Conservation (phyloP, 1,140 invertebrate genomes). For the Globodera rostochiensis region DNA sequence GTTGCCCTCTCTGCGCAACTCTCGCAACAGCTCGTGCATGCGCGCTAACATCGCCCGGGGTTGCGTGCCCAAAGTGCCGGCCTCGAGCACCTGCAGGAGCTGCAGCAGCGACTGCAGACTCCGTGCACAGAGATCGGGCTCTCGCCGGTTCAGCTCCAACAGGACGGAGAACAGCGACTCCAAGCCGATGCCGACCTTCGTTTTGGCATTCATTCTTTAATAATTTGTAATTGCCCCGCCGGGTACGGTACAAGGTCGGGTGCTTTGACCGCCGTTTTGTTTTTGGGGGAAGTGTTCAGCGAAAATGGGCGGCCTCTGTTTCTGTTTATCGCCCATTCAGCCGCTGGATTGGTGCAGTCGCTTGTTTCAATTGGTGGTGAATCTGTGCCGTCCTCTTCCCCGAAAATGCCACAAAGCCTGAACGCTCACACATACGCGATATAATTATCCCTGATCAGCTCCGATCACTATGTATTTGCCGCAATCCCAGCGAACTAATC, state of each 20-base stretch:
- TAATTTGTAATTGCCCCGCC: neutral
- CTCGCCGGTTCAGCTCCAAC: slow-evolving; percentile 55
- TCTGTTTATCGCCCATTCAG: neutral
- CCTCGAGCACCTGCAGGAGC: slow-evolving; percentile 53
- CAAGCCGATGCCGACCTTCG: slow-evolving; percentile 49
- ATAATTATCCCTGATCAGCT: neutral
- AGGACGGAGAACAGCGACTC: slow-evolving; percentile 57
- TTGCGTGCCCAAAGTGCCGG: slow-evolving; percentile 51
- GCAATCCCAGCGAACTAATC: neutral
- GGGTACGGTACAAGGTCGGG: neutral
- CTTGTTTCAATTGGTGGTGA: neutral
- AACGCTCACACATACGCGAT: neutral
- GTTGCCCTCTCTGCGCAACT: slow-evolving; percentile 50
- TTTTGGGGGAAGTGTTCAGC: neutral
- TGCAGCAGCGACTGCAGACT: slow-evolving; percentile 54
- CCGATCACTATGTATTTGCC: too few species aligned
- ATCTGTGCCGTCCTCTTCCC: neutral
- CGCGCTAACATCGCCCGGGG: slow-evolving; percentile 39
- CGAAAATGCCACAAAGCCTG: slow-evolving; percentile 6
- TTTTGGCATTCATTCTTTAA: slow-evolving; percentile 19
- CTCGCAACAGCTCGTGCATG: slow-evolving; percentile 51
- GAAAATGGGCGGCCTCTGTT: neutral
- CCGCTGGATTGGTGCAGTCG: neutral
- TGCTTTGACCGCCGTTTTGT: neutral
- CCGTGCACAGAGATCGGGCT: slow-evolving; percentile 57